Evolutionary conservation across 2,113 vertebrate species (phyloP).

Genomic region (Elachura formosa): DNA sequence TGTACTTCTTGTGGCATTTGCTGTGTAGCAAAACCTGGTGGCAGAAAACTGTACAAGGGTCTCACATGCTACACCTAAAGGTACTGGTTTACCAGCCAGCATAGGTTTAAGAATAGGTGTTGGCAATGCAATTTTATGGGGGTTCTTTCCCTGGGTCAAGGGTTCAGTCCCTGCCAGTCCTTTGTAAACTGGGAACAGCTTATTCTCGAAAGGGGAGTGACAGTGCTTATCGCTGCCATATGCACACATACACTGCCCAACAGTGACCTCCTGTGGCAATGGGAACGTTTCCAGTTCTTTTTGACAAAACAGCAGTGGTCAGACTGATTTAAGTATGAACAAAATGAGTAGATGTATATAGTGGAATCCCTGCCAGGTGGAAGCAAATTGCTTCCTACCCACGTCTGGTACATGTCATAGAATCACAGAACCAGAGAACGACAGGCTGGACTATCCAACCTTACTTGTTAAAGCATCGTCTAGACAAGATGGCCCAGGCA

Average conservation of each 20-base stretch:
- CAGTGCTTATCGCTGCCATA: not conserved
- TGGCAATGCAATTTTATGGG: not conserved
- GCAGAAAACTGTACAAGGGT: not conserved
- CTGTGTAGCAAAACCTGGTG: not conserved
- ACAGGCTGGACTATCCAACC: not conserved
- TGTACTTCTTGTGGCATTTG: not conserved
- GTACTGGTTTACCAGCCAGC: not conserved
- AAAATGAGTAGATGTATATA: not conserved
- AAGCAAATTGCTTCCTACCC: not conserved
- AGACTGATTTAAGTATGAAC: not conserved
- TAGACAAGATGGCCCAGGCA: not conserved
- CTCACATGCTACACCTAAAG: not conserved
- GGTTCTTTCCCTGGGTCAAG: not conserved
- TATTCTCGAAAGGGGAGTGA: not conserved
- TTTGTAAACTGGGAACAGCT: not conserved
- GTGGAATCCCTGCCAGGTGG: not conserved
- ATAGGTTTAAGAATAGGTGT: not conserved
- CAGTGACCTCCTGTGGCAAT: conserved; percentile 38
- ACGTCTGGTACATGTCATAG: not conserved
- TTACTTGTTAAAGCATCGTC: not conserved
- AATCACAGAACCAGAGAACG: not conserved
- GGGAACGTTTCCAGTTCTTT: not conserved
- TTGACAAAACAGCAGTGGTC: not conserved
- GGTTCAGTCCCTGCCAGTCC: not conserved
- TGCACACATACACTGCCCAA: not conserved